phyloP scores from a whole-genome alignment of 2,888 invertebrate genomes.

The Mylabris sibirica region DNA sequence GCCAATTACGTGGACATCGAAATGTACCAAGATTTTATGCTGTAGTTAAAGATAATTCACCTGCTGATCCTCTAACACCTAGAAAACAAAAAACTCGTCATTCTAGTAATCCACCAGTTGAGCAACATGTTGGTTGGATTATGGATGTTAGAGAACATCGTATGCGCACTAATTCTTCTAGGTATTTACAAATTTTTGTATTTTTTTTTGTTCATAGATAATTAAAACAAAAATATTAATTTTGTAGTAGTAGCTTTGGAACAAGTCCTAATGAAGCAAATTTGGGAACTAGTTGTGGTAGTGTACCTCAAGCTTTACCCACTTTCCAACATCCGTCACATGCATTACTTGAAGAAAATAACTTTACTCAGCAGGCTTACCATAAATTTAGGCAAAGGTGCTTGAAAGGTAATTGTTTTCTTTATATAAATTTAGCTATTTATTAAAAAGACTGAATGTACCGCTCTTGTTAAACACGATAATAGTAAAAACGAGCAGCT shows the following conservation, averaged over 20 bases:
- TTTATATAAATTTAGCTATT: background rate
- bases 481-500: too few species aligned
- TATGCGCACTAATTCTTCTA: slow-evolving; percentile 78
- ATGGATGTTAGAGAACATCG: slow-evolving; percentile 90
- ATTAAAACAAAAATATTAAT: background rate
- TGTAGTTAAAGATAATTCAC: slow-evolving; percentile 79
- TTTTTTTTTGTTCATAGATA: background rate
- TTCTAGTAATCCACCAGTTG: slow-evolving; percentile 91
- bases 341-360: slow-evolving; percentile 91
- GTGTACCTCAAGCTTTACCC: slow-evolving; percentile 82
- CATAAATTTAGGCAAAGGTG: slow-evolving; percentile 95
- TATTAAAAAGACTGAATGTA: too few species aligned
- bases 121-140: slow-evolving; percentile 97
- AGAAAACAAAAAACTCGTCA: slow-evolving; percentile 92
- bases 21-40: slow-evolving; percentile 92
- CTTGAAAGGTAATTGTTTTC: slow-evolving; percentile 73
- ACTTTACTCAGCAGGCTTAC: slow-evolving; percentile 97
- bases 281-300: slow-evolving; percentile 74
- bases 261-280: slow-evolving; percentile 74
- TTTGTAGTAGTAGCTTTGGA: slow-evolving; percentile 75
- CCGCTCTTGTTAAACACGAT: too few species aligned
- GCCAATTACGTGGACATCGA: slow-evolving; percentile 51
- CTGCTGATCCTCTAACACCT: slow-evolving; percentile 70
- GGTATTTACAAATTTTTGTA: slow-evolving; percentile 61
- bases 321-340: slow-evolving; percentile 97